Conservation (phyloP, 2,113 vertebrate species). For the Capricornis sumatraensis region DNA sequence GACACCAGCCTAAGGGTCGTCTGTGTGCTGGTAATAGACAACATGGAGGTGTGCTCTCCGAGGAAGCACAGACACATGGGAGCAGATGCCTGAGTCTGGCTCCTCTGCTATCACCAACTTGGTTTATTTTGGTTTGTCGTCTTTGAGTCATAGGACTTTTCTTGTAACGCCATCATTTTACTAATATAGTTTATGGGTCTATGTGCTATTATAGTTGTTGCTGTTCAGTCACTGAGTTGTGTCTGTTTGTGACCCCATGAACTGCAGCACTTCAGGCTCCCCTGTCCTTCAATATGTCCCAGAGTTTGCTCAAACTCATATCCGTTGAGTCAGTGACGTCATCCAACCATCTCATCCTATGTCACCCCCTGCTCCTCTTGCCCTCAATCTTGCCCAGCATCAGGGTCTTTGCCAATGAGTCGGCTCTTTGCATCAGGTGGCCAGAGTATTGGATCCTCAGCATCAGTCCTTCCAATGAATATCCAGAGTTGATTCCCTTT, state of each 20-base stretch:
- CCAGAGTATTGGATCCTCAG: background rate
- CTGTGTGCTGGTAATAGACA: background rate
- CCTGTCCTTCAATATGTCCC: background rate
- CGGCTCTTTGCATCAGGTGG: background rate
- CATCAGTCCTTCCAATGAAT: background rate
- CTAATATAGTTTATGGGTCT: background rate
- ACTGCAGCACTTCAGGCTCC: background rate
- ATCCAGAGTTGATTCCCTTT: background rate
- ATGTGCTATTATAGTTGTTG: background rate
- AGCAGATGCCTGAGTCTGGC: background rate
- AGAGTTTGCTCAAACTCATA: background rate
- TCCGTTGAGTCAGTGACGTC: background rate
- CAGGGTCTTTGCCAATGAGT: background rate
- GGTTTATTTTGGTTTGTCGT: background rate
- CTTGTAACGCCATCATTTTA: background rate
- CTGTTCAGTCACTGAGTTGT: background rate
- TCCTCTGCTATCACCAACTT: background rate
- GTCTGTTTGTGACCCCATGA: background rate
- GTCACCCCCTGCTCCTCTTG: background rate
- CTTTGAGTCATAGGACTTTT: background rate
- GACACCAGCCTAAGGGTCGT: too few species aligned
- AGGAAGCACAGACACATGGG: rapidly evolving
- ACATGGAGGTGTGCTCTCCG: rapidly evolving
- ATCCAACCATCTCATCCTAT: background rate
- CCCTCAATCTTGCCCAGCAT: background rate